Base-by-base conservation (phyloP, 2,888 invertebrate genomes). In the Archips xylosteana region DNA sequence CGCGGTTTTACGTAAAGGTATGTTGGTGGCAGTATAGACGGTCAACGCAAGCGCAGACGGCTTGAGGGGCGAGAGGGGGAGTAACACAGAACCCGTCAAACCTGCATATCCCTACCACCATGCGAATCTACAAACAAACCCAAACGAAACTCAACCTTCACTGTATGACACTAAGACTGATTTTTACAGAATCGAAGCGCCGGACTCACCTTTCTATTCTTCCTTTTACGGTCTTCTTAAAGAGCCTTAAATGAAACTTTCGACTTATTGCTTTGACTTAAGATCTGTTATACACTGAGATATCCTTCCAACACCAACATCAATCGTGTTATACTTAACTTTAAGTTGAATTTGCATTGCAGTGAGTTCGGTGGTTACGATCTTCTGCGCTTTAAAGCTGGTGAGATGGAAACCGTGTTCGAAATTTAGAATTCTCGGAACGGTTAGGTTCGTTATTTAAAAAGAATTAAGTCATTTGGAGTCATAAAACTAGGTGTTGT, bases 381-480 rank as follows among this genome's bases (percentile, higher is more conserved):
- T 47, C 13, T 39, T 64, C 13, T 10, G 13, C 3, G 32, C 13
- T 32, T 47, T 10, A n/a, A 8, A 3, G 12, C 34, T n/a, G 49
- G 68, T 73, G 64, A 73, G 68, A 57, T 73, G 63, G 66, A 59
- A 73, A 73, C 68, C 73, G 15, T 73, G 68, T 73, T 73, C 59
- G 63, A 68, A 68, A 49, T 73, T 69, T 60, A 64, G 63, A 73
- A 68, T 73, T 73, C 73, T 73, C 15, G 23, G 73, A 73, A 73
- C 49, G 73, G 49, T 64, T 5, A 59, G 57, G 59, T 73, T 68
- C 57, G 62, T 63, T 72, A 68, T 68, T 73, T 63, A 63, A 73
- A 73, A 69, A 73, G 73, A 73, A 73, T 73, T 73, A 72, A 72
- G 73, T 68, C 73, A 73, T 73, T 73, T 73, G 12, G 59, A 73